Conservation (phyloP, 1,140 invertebrate genomes). For the Zaprionus gabonicus region DNA sequence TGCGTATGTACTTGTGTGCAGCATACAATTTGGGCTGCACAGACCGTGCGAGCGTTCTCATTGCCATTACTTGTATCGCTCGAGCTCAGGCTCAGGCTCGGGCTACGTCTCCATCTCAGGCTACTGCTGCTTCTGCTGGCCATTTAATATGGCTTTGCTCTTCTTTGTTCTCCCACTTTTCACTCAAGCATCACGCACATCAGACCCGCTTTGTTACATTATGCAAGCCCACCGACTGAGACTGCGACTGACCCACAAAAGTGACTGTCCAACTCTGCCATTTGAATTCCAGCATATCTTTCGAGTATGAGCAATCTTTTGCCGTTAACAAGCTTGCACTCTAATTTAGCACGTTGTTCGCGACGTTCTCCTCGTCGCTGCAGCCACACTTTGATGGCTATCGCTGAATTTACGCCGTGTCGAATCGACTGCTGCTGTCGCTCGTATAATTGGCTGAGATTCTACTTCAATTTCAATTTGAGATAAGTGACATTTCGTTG, state of each 20-base stretch:
- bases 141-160: slow-evolving; percentile 74
- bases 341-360: slow-evolving; percentile 63
- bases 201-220: slow-evolving; percentile 56
- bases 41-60: slow-evolving; percentile 27
- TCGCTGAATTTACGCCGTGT: slow-evolving; percentile 68
- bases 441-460: slow-evolving; percentile 71
- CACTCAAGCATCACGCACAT: background rate
- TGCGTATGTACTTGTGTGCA: background rate
- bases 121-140: background rate
- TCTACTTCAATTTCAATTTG: slow-evolving; percentile 80
- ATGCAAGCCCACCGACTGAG: slow-evolving; percentile 49
- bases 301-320: slow-evolving; percentile 59
- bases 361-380: slow-evolving; percentile 22
- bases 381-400: slow-evolving; percentile 57
- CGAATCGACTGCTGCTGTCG: slow-evolving; percentile 26
- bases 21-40: slow-evolving; percentile 33
- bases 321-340: slow-evolving; percentile 78
- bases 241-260: slow-evolving; percentile 55
- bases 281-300: slow-evolving; percentile 34
- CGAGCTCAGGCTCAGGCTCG: background rate
- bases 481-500: slow-evolving; percentile 83
- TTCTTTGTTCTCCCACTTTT: background rate
- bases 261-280: background rate
- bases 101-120: background rate
- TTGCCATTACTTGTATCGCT: slow-evolving; percentile 54